Base-by-base conservation (phyloP, 2,797 vertebrate species). In the Schizopygopsis pylzovi region DNA sequence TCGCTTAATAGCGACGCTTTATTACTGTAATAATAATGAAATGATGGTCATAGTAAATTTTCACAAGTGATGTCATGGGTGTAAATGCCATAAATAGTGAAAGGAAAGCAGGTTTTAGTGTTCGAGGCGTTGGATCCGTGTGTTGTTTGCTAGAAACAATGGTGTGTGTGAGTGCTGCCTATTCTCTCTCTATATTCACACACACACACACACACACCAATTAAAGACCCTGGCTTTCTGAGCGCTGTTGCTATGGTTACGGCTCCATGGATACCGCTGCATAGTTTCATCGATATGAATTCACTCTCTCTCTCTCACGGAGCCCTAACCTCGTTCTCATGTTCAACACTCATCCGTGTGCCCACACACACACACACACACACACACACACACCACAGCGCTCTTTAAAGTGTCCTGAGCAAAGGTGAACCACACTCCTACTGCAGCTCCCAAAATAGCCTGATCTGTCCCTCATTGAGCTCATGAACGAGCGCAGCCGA, bases 211-310 rank as follows among this genome's bases (percentile, higher is more conserved):
- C 92, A 93, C 92, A 94, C 92, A 93, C 92, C 94, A 95, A 95
- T 95, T 95, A 95, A 88, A 93, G 91, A 93, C 92, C 83, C 93
- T 91, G 82, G 93, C 92, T 95, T 94, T 93, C 93, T 91, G 89
- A 92, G 94, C 92, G 93, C 95, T 93, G 95, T 96, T 95, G 93
- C 95, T 92, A 95, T 95, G 90, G 95, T 81, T 88, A 95, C 94
- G 82, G 94, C 92, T 95, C 92, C 94, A 93, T 94, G 92, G 94
- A 92, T 92, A 94, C 94, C 81, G 87, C 92, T 90, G 92, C 87
- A 88, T 93, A 80, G 84, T 79, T 75, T 78, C 52, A 71, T 80
- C 82, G 72, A 87, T 88, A 54, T 86, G 71, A 82, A 87, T 87
- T 79, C 87, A 71, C 80, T 52, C 82, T 37, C 83, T 37, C 81